These are phyloP conservation scores for Polypedilum vanderplanki DNA, from an alignment of 1,140 invertebrate species.

Conservation along the genomic window DNA sequence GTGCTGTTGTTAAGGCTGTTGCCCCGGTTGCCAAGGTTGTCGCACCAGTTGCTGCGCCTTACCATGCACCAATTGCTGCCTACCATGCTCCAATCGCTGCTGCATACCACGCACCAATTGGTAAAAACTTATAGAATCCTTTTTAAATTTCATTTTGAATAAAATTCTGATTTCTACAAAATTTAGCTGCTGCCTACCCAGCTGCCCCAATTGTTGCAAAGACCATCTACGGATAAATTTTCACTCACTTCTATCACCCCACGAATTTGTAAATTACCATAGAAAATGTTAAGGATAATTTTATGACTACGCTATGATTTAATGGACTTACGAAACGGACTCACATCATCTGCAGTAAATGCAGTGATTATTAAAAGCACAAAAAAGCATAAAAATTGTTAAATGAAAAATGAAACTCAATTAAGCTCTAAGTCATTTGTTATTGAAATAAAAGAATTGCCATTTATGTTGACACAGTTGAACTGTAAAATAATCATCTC, in stretches of 20 bases:
- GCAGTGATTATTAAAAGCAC: background rate
- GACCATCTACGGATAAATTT: background rate
- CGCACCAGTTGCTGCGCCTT: background rate
- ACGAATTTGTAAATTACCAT: background rate
- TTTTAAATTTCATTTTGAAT: no score
- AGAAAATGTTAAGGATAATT: background rate
- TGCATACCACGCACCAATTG: conserved; percentile 14
- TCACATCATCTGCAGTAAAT: background rate
- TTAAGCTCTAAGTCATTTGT: conserved; percentile 13
- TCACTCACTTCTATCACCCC: background rate
- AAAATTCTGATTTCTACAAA: no score
- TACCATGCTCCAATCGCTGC: conserved; percentile 38
- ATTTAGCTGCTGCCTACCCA: background rate
- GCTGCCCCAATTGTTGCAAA: conserved; percentile 7
- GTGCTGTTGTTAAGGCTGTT: conserved; percentile 40
- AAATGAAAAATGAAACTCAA: conserved; percentile 13
- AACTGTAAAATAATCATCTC: background rate
- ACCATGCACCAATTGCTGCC: conserved; percentile 35
- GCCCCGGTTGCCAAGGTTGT: conserved; percentile 34
- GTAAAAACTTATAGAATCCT: background rate
- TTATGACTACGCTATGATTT: background rate
- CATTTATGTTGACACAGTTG: conserved; percentile 5
- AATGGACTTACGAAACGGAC: background rate
- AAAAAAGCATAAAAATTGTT: background rate
- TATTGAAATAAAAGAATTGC: conserved; percentile 1